Evolutionary conservation across 2,888 invertebrate genomes (phyloP).

Genomic region (Thereva nobilitata): DNA sequence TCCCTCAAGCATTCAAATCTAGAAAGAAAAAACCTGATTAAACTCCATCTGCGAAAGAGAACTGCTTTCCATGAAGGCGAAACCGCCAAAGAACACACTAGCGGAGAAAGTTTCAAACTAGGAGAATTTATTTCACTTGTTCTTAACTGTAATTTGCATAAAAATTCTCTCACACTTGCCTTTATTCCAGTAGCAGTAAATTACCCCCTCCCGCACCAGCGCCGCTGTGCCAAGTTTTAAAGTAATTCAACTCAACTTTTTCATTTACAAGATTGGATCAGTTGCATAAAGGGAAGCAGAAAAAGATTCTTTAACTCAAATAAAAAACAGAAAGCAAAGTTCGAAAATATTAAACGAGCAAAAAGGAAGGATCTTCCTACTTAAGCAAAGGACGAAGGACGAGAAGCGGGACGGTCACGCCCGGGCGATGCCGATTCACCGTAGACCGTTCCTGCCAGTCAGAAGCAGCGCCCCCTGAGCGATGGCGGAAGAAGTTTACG

Average conservation of each 20-base stretch:
- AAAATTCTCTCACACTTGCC: constrained; percentile 27
- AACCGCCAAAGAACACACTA: too few relatives aligned
- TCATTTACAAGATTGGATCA: constrained; percentile 41
- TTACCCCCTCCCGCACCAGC: not conserved
- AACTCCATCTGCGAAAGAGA: too few relatives aligned
- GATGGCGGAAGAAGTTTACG: constrained; percentile 1
- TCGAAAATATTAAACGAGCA: not conserved
- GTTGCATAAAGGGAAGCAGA: constrained; percentile 12
- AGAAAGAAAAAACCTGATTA: too few relatives aligned
- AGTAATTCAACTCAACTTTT: constrained; percentile 39
- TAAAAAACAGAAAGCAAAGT: constrained; percentile 1
- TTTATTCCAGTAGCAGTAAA: constrained; percentile 30
- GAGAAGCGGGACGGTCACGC: too few relatives aligned
- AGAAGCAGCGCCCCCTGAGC: not conserved
- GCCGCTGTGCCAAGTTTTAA: constrained; percentile 14
- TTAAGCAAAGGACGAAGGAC: too few relatives aligned
- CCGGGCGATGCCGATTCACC: not conserved
- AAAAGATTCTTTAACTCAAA: not conserved
- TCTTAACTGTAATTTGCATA: constrained; percentile 29
- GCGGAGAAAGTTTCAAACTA: too few relatives aligned
- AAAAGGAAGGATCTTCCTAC: not conserved
- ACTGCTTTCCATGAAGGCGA: too few relatives aligned
- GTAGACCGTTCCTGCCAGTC: not conserved
- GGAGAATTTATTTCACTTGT: constrained; percentile 25
- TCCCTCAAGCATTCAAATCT: too few relatives aligned